phyloP scores from a whole-genome alignment of 2,113 vertebrate species.

The Ceyx margarethae region DNA sequence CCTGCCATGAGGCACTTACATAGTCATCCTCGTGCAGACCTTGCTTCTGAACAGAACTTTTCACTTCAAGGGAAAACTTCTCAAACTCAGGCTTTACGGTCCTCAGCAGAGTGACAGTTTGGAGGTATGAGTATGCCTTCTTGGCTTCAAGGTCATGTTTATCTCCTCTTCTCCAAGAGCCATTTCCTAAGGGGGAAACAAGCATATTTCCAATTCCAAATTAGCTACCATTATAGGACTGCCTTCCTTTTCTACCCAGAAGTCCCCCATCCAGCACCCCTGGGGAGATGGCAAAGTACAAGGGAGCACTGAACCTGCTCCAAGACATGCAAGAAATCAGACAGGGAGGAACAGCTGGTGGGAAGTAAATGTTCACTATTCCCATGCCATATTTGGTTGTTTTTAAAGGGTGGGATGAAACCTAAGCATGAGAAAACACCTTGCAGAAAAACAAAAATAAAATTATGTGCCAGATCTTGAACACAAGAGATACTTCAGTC shows the following conservation, averaged over 20 bases:
- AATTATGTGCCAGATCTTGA: background rate
- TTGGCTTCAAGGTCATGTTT: conserved; percentile 89
- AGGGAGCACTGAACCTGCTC: background rate
- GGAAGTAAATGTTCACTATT: background rate
- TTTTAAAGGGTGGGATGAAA: background rate
- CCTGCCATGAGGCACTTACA: conserved; percentile 79
- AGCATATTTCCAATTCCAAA: conserved; percentile 66
- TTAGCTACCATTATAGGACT: conserved; percentile 17
- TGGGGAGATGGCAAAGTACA: background rate
- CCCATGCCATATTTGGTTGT: background rate
- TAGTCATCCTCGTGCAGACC: conserved; percentile 85
- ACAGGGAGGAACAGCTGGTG: background rate
- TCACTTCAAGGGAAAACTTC: conserved; percentile 93
- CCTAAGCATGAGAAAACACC: background rate
- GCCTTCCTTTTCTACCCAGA: conserved; percentile 9
- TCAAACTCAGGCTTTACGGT: conserved; percentile 95
- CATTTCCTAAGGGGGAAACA: conserved; percentile 83
- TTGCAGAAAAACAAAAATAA: background rate
- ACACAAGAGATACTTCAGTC: background rate
- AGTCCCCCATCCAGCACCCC: background rate
- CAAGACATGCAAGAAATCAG: background rate
- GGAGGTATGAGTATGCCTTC: conserved; percentile 88
- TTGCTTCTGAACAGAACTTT: conserved; percentile 82
- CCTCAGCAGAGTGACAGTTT: conserved; percentile 91
- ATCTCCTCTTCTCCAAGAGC: conserved; percentile 95